Percentiles rank a stretch among this genome's conserved stretches.
phyloP scores from a whole-genome alignment of 1,140 invertebrate species.

The Aphelinus atriplicis region DNA sequence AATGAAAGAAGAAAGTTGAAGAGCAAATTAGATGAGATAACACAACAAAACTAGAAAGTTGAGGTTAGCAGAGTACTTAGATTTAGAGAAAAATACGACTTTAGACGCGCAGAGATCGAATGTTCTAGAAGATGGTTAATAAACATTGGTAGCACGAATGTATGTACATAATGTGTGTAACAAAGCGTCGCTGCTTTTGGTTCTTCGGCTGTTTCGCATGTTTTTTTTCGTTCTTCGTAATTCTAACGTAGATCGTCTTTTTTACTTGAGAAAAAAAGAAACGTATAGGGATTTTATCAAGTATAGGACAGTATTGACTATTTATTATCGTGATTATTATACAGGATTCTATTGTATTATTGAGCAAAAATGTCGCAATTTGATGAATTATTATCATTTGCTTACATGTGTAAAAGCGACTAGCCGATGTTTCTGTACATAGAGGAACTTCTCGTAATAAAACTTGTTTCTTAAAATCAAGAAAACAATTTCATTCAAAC shows the following conservation, averaged over 20 bases:
- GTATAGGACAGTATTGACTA: slow-evolving; percentile 44
- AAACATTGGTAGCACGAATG: slow-evolving; percentile 51
- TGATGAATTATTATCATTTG: slow-evolving; percentile 53
- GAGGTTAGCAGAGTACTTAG: slow-evolving; percentile 38
- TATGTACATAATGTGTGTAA: slow-evolving; percentile 64
- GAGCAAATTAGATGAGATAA: slow-evolving; percentile 5
- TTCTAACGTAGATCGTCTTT: slow-evolving; percentile 35
- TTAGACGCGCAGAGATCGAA: slow-evolving; percentile 2
- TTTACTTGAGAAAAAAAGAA: slow-evolving; percentile 32
- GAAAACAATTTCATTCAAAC: no score
- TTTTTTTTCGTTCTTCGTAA: slow-evolving; percentile 37
- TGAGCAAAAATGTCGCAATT: slow-evolving; percentile 34
- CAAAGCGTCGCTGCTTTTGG: slow-evolving; percentile 48
- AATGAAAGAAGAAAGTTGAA: neutral
- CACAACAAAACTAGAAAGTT: slow-evolving; percentile 29
- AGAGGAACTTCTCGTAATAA: slow-evolving; percentile 60
- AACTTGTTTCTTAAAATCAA: slow-evolving; percentile 51
- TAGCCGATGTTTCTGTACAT: slow-evolving; percentile 63
- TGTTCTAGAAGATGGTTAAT: slow-evolving; percentile 34
- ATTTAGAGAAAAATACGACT: slow-evolving; percentile 19
- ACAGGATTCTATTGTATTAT: slow-evolving; percentile 40
- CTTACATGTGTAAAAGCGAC: slow-evolving; percentile 54
- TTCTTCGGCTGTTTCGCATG: slow-evolving; percentile 39
- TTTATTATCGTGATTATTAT: slow-evolving; percentile 45
- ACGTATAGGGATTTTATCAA: slow-evolving; percentile 34